Conservation (phyloP, 2,888 invertebrate genomes). For the Dichetophora obliterata region DNA sequence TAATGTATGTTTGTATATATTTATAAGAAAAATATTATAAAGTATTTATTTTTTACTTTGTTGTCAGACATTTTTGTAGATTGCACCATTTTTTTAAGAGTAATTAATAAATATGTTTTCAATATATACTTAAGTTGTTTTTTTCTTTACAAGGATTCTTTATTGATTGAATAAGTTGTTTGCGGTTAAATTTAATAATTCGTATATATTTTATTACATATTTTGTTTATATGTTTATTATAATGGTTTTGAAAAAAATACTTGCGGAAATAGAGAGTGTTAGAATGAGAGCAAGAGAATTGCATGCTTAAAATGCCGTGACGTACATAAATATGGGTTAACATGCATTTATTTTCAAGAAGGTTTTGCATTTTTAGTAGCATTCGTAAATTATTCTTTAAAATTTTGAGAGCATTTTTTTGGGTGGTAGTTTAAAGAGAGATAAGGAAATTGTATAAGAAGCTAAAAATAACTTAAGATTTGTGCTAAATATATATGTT, state of each 20-base stretch:
- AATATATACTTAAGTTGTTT: neutral
- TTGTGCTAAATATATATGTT: too few relatives aligned
- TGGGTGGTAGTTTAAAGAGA: too few relatives aligned
- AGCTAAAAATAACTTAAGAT: too few relatives aligned
- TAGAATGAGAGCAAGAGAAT: too few relatives aligned
- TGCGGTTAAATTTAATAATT: constrained; percentile 10
- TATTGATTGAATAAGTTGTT: constrained; percentile 28
- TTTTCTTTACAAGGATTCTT: constrained; percentile 22
- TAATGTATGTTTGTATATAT: constrained; percentile 17
- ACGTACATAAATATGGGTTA: neutral
- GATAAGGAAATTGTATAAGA: too few relatives aligned
- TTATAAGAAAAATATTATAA: constrained; percentile 38
- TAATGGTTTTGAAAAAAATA: neutral
- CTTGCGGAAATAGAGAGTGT: neutral
- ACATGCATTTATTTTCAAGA: neutral
- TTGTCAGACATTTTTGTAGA: constrained; percentile 36
- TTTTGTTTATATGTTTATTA: neutral
- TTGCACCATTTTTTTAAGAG: constrained; percentile 35
- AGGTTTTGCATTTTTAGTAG: too few relatives aligned
- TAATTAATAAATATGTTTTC: neutral
- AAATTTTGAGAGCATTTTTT: too few relatives aligned
- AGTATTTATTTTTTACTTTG: constrained; percentile 22
- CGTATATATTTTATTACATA: neutral
- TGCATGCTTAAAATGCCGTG: neutral
- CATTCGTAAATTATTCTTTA: too few relatives aligned